Evolutionary conservation across 2,113 vertebrate genomes (phyloP).

Genomic region (Xenus cinereus): DNA sequence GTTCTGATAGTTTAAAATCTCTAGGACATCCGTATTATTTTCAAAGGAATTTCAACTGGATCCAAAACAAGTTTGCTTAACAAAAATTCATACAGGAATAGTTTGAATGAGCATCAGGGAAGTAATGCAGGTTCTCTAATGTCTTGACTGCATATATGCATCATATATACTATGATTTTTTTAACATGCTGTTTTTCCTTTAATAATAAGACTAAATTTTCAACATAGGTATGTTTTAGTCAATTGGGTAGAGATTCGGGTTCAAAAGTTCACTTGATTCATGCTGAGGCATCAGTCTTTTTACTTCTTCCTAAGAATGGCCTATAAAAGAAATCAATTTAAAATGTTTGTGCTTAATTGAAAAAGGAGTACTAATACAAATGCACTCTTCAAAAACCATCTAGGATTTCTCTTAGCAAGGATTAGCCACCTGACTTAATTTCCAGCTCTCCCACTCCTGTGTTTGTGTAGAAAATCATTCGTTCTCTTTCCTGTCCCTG

Average conservation of each 20-base stretch:
- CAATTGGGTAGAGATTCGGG: background rate
- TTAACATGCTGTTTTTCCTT: background rate
- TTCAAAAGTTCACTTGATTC: background rate
- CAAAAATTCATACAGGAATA: background rate
- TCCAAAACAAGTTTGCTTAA: background rate
- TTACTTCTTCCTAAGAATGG: background rate
- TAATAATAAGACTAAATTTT: background rate
- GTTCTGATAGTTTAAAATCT: background rate
- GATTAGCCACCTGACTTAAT: slow-evolving; percentile 23
- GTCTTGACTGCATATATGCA: background rate
- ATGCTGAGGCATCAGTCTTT: background rate
- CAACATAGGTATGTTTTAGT: background rate
- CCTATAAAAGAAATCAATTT: background rate
- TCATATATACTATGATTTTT: background rate
- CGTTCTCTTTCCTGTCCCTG: background rate
- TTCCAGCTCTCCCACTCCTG: background rate
- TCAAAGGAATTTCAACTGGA: background rate
- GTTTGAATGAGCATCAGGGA: background rate
- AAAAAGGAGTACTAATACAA: background rate
- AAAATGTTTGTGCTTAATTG: background rate
- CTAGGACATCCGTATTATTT: background rate
- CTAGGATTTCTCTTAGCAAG: background rate
- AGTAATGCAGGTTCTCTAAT: background rate
- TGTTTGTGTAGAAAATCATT: slow-evolving; percentile 7
- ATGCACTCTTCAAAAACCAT: background rate